Conservation (phyloP, 2,113 vertebrate species). For the Perca schrenkii region DNA sequence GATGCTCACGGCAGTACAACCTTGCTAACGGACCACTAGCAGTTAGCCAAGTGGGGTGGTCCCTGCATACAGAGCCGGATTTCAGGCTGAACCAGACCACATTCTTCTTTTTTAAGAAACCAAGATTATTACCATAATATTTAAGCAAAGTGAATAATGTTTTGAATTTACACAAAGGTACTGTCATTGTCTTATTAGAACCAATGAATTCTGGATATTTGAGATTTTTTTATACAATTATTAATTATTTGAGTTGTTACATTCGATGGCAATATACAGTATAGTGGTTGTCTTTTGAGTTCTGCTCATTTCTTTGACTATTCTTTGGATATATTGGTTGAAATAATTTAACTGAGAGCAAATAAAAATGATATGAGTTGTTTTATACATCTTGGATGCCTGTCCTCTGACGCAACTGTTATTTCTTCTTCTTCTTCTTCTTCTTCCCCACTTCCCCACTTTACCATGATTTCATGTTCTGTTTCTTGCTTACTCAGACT, state of each 20-base stretch:
- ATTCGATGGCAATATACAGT: constrained; percentile 82
- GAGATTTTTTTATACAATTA: constrained; percentile 79
- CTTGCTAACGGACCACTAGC: constrained; percentile 49
- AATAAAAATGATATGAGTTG: constrained; percentile 77
- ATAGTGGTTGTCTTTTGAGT: constrained; percentile 77
- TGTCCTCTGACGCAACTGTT: constrained; percentile 30
- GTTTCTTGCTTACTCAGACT: background rate
- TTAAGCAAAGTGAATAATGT: constrained; percentile 80
- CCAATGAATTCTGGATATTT: constrained; percentile 80
- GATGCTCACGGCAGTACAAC: constrained; percentile 52
- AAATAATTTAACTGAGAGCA: constrained; percentile 79
- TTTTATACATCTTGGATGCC: constrained; percentile 68
- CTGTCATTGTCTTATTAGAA: constrained; percentile 81
- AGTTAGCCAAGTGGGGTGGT: constrained; percentile 37
- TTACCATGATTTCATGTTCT: background rate
- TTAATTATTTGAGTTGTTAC: constrained; percentile 77
- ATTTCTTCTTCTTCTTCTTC: background rate
- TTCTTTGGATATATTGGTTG: constrained; percentile 78
- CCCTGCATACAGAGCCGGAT: constrained; percentile 45
- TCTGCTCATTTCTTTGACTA: constrained; percentile 69
- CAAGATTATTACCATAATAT: constrained; percentile 77
- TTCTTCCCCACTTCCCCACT: background rate
- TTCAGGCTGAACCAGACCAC: constrained; percentile 57
- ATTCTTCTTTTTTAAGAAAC: constrained; percentile 80
- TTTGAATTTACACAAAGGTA: constrained; percentile 78